Percentiles rank a stretch among this genome's conserved stretches.
phyloP scores from a whole-genome alignment of 1,140 invertebrate species.

The Tigriopus japonicus region DNA sequence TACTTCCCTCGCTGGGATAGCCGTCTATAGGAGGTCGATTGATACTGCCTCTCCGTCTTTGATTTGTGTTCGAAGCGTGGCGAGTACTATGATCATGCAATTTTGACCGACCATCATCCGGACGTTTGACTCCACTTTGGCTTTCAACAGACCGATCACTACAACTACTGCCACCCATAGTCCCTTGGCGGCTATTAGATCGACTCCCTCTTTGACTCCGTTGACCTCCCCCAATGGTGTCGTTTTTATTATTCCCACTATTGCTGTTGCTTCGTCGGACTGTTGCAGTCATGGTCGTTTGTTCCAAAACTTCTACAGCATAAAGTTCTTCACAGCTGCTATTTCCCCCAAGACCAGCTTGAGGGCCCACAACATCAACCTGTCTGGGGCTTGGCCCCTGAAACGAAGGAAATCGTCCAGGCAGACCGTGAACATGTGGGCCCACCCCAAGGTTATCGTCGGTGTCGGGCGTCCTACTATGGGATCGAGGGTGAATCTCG shows the following conservation, averaged over 20 bases:
- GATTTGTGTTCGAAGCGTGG: not conserved
- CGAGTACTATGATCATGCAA: not conserved
- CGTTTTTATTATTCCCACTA: not conserved
- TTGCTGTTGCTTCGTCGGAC: not conserved
- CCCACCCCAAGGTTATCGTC: not conserved
- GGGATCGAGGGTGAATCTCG: no score
- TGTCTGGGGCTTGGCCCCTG: not conserved
- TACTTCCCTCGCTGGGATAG: not conserved
- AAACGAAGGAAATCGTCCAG: not conserved
- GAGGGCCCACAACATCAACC: not conserved
- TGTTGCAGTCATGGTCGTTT: not conserved
- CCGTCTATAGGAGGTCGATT: not conserved
- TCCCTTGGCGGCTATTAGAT: not conserved
- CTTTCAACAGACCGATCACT: not conserved
- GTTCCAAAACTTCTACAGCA: not conserved
- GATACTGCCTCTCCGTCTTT: no score
- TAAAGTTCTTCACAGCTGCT: not conserved
- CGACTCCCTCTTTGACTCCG: not conserved
- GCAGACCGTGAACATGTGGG: not conserved
- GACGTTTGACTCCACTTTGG: not conserved
- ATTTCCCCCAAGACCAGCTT: not conserved
- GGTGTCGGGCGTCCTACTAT: not conserved
- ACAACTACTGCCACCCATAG: not conserved
- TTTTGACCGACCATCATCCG: not conserved
- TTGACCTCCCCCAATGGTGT: not conserved